Conservation (phyloP, 2,888 invertebrate genomes). For the Plusia festucae region DNA sequence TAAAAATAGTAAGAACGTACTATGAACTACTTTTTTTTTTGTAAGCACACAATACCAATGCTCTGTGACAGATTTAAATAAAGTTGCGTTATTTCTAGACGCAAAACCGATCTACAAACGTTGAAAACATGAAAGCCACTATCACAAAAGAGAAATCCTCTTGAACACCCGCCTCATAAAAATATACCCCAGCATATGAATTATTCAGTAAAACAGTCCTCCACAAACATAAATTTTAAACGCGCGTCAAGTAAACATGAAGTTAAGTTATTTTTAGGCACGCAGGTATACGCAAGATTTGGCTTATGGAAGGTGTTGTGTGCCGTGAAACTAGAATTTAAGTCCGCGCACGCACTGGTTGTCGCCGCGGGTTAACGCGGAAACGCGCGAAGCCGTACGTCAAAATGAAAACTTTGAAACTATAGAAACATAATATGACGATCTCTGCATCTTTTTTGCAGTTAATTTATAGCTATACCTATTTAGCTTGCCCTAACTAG, state of each 20-base stretch:
- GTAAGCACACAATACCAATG: no score
- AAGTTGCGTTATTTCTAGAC: background rate
- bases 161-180: conserved; percentile 27
- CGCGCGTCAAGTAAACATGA: conserved; percentile 28
- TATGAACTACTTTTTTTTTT: no score
- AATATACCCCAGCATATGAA: conserved; percentile 42
- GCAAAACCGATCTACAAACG: background rate
- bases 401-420: background rate
- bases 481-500: no score
- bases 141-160: conserved; percentile 1
- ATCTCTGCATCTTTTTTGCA: no score
- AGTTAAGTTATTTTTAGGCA: conserved; percentile 34
- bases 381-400: background rate
- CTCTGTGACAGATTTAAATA: no score
- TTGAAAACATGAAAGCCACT: conserved; percentile 8
- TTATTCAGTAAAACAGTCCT: conserved; percentile 40
- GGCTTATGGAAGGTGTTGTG: conserved; percentile 5
- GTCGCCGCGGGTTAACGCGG: background rate
- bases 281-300: conserved; percentile 20
- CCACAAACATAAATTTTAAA: conserved; percentile 44
- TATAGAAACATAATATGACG: no score
- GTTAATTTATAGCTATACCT: no score
- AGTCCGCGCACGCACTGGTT: background rate
- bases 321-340: background rate
- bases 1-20: no score